These are phyloP conservation scores for Burhinus bistriatus DNA, from an alignment of 2,113 vertebrate species.

Conservation along the genomic window DNA sequence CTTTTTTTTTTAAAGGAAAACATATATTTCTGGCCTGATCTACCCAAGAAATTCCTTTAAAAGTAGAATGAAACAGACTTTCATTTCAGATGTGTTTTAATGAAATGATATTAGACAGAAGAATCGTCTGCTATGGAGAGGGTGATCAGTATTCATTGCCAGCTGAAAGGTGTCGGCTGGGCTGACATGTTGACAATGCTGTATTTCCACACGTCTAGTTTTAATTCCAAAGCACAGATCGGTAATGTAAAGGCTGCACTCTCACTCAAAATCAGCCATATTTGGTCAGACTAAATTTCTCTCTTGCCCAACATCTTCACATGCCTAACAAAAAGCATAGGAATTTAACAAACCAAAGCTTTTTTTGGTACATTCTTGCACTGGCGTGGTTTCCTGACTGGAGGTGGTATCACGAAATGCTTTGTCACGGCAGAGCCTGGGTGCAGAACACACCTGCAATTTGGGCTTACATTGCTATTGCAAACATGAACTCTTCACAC, in stretches of 20 bases:
- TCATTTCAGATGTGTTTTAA: not conserved
- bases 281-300: not conserved
- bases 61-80: not conserved
- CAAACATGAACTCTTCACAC: not conserved
- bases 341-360: not conserved
- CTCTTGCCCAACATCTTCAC: not conserved
- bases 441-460: not conserved
- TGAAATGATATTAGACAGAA: not conserved
- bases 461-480: not conserved
- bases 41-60: not conserved
- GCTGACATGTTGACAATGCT: constrained; percentile 47
- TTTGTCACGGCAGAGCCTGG: not conserved
- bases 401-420: not conserved
- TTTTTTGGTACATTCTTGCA: not conserved
- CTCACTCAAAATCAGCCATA: not conserved
- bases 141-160: constrained; percentile 42
- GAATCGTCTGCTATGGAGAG: not conserved
- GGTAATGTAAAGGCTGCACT: not conserved
- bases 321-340: not conserved
- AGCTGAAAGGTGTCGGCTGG: not conserved
- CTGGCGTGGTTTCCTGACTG: not conserved
- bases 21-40: not conserved
- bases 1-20: not conserved
- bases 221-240: constrained; percentile 22
- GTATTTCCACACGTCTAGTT: constrained; percentile 20